Evolutionary conservation across 2,113 vertebrate species (phyloP), one percentile per base, ranked within the genome.

Genomic region (Hemiprocne comata): DNA sequence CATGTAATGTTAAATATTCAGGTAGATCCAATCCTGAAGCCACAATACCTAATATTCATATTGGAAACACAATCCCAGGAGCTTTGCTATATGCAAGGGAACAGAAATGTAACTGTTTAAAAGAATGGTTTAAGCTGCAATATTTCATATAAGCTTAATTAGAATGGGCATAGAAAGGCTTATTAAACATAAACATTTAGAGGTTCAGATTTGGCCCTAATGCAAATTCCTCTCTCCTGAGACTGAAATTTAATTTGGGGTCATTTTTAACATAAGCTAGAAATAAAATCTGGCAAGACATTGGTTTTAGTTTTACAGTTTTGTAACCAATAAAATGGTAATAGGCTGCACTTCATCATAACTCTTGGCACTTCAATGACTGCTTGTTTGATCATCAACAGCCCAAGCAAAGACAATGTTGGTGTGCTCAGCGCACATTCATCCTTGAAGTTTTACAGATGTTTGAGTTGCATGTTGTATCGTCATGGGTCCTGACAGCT

Each of bases 151-250:
- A 60, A 8, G 9, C 13, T 61, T 86, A 66, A 76, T 77, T 83
- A 67, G n/a, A 92, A 71, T 6, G 10, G 34, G 21, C 48, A 85
- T 42, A 60, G 8, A 55, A 88, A 76, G 44, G 40, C 20, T 61
- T 89, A 80, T n/a, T 84, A 92, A 92, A 58, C 36, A 81, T 28
- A 70, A 93, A 85, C 17, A 74, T 85, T 62, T 55, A 77, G 90
- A 92, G 48, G 29, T 23, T 75, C 38, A 44, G 29, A 81, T 74
- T 86, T 67, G 53, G 46, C 53, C 34, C 4, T 17, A 54, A 10
- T 38, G 26, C 36, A 94, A 92, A 67, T 34, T 92, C 26, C 21
- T 73, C 17, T 87, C n/a, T 57, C 36, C 23, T 64, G 26, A 93
- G 92, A 84, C 38, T 64, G 33, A 7, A 92, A 85, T 66, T 85